Conservation (phyloP, 2,113 vertebrate genomes). For the Marmota monax region DNA sequence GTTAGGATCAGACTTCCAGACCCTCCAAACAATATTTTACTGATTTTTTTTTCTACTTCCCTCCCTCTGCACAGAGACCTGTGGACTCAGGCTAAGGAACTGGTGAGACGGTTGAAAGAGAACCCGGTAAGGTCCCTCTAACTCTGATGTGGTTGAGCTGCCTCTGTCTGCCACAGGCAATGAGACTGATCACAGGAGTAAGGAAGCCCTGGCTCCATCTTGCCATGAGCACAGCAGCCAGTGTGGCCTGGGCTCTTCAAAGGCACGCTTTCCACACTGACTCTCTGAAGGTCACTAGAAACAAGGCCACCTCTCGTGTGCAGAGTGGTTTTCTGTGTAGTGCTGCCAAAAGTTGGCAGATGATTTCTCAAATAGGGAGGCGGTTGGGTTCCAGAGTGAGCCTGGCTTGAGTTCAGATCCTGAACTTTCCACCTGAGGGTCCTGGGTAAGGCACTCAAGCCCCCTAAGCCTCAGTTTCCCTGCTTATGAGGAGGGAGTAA, state of each 20-base stretch:
- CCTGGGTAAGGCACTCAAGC: not conserved
- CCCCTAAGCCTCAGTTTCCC: not conserved
- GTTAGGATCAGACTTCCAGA: not conserved
- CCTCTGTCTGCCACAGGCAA: accelerated
- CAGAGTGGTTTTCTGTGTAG: not conserved
- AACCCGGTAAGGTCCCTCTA: constrained; percentile 79
- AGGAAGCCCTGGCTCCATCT: accelerated
- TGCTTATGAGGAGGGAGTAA: not conserved
- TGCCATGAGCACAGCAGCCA: not conserved
- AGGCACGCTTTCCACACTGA: not conserved
- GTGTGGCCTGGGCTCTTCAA: not conserved
- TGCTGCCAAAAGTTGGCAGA: not conserved
- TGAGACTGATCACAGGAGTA: not conserved
- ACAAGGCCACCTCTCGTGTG: not conserved
- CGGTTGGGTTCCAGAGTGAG: not conserved
- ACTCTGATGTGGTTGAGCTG: not conserved
- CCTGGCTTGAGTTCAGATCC: not conserved
- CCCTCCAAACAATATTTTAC: not conserved
- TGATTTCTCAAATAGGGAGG: not conserved
- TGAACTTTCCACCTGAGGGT: not conserved
- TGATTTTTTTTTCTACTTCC: constrained; percentile 10
- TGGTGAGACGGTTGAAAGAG: constrained; percentile 85
- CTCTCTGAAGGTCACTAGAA: not conserved
- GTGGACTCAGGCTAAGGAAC: constrained; percentile 81
- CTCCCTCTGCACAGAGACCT: constrained; percentile 83